These are phyloP conservation scores for Thunnus albacares DNA, from an alignment of 2,797 vertebrate genomes.

Conservation along the genomic window DNA sequence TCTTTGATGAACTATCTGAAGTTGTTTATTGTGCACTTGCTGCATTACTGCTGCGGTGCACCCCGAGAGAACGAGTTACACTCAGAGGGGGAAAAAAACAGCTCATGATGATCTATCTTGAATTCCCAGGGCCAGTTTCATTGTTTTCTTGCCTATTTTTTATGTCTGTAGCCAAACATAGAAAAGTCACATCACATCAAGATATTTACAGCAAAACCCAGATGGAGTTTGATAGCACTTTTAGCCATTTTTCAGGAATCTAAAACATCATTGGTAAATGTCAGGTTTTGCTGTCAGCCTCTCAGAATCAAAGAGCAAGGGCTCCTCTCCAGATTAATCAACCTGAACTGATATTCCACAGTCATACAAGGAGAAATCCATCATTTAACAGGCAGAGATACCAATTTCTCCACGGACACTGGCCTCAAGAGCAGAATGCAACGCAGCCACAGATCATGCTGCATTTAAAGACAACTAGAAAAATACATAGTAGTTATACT, in stretches of 20 bases:
- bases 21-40: constrained; percentile 53
- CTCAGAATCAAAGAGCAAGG: constrained; percentile 17
- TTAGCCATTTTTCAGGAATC: constrained; percentile 42
- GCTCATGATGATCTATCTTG: constrained; percentile 30
- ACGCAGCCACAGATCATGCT: background rate
- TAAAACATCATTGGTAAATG: constrained; percentile 51
- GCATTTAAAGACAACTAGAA: background rate
- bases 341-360: too few species aligned
- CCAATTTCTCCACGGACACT: constrained; percentile 26
- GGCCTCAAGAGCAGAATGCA: constrained; percentile 29
- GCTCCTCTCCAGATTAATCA: background rate
- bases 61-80: constrained; percentile 1
- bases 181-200: constrained; percentile 45
- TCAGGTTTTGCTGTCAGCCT: constrained; percentile 47
- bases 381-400: constrained; percentile 45
- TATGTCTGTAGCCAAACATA: constrained; percentile 6
- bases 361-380: constrained; percentile 52
- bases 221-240: constrained; percentile 36
- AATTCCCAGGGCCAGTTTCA: constrained; percentile 3
- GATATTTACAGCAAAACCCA: constrained; percentile 21
- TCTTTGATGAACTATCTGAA: constrained; percentile 66
- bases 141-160: constrained; percentile 20
- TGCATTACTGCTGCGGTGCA: constrained; percentile 18
- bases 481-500: background rate
- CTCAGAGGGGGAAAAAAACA: background rate